Evolutionary conservation across 2,888 invertebrate species (phyloP).

Genomic region (Tinea semifulvella): DNA sequence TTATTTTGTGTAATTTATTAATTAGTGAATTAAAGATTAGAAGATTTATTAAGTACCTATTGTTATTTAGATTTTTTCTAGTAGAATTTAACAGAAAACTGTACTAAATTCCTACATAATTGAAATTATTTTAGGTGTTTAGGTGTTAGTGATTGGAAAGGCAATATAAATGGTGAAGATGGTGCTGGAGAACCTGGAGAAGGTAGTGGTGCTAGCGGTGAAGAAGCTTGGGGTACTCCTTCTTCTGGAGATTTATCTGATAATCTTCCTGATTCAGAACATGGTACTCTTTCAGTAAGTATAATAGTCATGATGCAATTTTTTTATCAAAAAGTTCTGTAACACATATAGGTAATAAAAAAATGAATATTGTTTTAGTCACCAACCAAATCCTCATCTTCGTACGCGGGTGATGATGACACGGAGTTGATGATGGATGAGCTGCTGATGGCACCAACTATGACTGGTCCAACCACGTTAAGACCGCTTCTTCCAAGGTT

Average conservation of each 20-base stretch:
- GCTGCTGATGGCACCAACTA: slow-evolving; percentile 78
- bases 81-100: no score
- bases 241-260: slow-evolving; percentile 86
- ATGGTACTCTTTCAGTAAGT: slow-evolving; percentile 71
- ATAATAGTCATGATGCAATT: no score
- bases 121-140: slow-evolving; percentile 42
- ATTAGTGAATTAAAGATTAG: no score
- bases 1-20: no score
- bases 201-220: slow-evolving; percentile 85
- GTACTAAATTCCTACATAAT: no score
- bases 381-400: slow-evolving; percentile 71
- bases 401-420: slow-evolving; percentile 77
- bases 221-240: slow-evolving; percentile 90
- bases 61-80: no score
- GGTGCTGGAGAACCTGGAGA: slow-evolving; percentile 70
- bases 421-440: slow-evolving; percentile 86
- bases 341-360: not conserved
- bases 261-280: slow-evolving; percentile 75
- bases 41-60: no score
- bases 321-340: not conserved
- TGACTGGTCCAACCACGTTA: slow-evolving; percentile 75
- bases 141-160: slow-evolving; percentile 68
- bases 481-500: slow-evolving; percentile 74
- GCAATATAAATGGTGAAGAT: slow-evolving; percentile 69
- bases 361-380: slow-evolving; percentile 44